These are phyloP conservation scores for Melanotus villosus DNA, from an alignment of 2,888 invertebrate species.

Conservation along the genomic window DNA sequence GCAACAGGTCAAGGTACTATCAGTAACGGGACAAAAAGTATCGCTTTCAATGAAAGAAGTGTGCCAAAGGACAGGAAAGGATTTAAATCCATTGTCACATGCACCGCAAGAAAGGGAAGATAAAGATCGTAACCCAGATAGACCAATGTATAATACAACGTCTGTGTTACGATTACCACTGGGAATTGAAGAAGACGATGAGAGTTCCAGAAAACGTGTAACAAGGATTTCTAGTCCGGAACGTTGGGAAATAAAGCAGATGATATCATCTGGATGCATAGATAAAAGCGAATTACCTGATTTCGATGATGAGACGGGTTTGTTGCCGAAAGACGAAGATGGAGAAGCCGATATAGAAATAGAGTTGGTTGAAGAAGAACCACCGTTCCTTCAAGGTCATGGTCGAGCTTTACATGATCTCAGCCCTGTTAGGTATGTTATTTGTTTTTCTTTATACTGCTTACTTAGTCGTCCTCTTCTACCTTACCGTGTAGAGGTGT, in stretches of 20 bases:
- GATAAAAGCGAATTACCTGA: slow-evolving; percentile 96
- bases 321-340: slow-evolving; percentile 91
- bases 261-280: slow-evolving; percentile 93
- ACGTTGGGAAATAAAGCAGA: slow-evolving; percentile 97
- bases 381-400: slow-evolving; percentile 95
- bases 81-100: slow-evolving; percentile 90
- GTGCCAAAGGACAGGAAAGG: slow-evolving; percentile 94
- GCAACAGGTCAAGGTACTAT: slow-evolving; percentile 85
- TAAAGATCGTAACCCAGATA: slow-evolving; percentile 91
- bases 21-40: slow-evolving; percentile 94
- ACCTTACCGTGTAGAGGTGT: no score
- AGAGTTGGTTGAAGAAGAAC: slow-evolving; percentile 98
- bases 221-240: slow-evolving; percentile 97
- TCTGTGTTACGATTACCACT: slow-evolving; percentile 66
- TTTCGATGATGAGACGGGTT: slow-evolving; percentile 96
- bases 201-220: slow-evolving; percentile 85
- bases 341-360: slow-evolving; percentile 98
- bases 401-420: slow-evolving; percentile 92
- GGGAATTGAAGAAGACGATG: slow-evolving; percentile 82
- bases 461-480: no score
- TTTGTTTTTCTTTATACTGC: neutral
- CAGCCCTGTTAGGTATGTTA: slow-evolving; percentile 79
- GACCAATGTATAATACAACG: slow-evolving; percentile 79
- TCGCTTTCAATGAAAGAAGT: slow-evolving; percentile 99
- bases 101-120: slow-evolving; percentile 78